Evolutionary conservation across 1,140 invertebrate genomes (phyloP), one percentile per base, ranked within the genome.

Genomic region (Nixonia krombeini): DNA sequence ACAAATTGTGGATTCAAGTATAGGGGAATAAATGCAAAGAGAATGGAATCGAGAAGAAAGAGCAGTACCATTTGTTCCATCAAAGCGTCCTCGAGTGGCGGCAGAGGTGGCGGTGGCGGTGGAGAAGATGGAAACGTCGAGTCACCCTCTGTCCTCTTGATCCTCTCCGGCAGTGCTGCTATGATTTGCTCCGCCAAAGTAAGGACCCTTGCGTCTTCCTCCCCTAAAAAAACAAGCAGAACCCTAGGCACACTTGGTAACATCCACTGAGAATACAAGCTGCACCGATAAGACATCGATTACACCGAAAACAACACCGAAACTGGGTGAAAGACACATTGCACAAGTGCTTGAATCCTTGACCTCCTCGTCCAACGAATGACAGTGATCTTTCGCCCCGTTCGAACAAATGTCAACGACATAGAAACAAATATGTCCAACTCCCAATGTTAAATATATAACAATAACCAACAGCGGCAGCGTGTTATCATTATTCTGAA

Each of bases 121-220:
- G 83, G 80, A 31, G 81, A 76, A 8, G 82, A 82, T 47, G 79
- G 75, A 71, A 82, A 83, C 40, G 78, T 71, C 53, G 71, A 67
- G 70, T 84, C 81, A 76, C 74, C 76, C 69, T 84, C 80, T 63
- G 74, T 81, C 55, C 79, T 93, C 90, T 98, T 99, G 77, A 98
- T 98, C 73, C 96, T 89, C 69, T 98, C 96, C 47, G 97, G 96
- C 88, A 98, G 95, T 5, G 96, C 96, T 26, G 96, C 96, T 76
- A 99, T 98, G 73, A 99, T 98, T 87, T 98, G 95, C 81, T 98
- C 96, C 40, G 97, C 97, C 75, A 99, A 87, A 46, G 95, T 97
- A 67, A 97, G 88, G 72, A 99, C 96, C 78, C 92, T 90, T 77
- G 91, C 92, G 87, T 96, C 93, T 87, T 96, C 94, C 77, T 96